Percentiles rank a stretch among this genome's conserved stretches.
These are phyloP conservation scores for Aphis gossypii DNA, from an alignment of 1,140 invertebrate genomes.

Conservation along the genomic window DNA sequence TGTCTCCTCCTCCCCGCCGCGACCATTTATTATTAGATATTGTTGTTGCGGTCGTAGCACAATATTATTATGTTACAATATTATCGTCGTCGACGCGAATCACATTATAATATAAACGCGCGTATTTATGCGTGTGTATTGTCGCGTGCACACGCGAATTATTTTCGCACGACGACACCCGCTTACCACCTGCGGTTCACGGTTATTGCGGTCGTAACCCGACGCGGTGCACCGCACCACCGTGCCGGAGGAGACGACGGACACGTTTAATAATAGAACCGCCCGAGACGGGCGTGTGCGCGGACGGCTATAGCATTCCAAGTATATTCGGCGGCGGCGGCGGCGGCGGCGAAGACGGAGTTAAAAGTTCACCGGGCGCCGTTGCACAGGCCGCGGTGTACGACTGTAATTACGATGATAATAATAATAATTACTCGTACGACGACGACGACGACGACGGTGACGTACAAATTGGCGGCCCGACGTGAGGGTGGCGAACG, in stretches of 20 bases:
- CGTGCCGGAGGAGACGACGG: background rate
- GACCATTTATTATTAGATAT: slow-evolving; percentile 11
- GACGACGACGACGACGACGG: background rate
- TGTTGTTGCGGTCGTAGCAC: background rate
- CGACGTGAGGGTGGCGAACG: background rate
- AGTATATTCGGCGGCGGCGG: background rate
- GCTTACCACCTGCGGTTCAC: background rate
- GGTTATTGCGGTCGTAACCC: background rate
- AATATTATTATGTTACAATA: background rate
- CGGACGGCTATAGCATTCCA: background rate
- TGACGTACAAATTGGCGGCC: background rate
- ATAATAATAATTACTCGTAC: background rate
- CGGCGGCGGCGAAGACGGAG: background rate
- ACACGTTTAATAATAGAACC: slow-evolving; percentile 27
- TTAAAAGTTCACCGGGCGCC: background rate
- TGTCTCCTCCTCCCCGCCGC: background rate
- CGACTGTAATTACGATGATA: background rate
- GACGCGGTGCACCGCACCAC: background rate
- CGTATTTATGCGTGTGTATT: background rate
- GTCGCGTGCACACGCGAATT: background rate
- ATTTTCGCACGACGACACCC: background rate
- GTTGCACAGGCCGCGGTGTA: background rate
- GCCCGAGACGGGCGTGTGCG: background rate
- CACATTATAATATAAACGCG: no score
- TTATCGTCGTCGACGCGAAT: background rate